These are phyloP conservation scores for Huso huso DNA, from an alignment of 2,797 vertebrate species.

Conservation along the genomic window DNA sequence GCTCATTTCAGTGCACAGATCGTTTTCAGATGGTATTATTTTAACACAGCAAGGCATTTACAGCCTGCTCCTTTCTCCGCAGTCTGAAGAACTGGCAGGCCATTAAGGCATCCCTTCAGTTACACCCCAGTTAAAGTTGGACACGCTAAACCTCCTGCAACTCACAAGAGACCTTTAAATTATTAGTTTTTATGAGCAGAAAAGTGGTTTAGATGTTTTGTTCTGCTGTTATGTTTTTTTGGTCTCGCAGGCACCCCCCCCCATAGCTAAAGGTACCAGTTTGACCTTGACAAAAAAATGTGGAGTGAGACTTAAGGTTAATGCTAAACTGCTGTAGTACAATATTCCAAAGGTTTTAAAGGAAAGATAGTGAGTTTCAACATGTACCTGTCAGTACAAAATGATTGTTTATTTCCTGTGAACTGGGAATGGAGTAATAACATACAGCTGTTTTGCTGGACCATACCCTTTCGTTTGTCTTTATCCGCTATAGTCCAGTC, in stretches of 20 bases:
- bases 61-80: constrained; percentile 34
- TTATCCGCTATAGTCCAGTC: constrained; percentile 21
- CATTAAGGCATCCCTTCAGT: constrained; percentile 49
- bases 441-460: constrained; percentile 78
- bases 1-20: neutral
- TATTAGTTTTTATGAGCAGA: constrained; percentile 43
- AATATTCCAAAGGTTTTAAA: constrained; percentile 66
- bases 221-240: constrained; percentile 36
- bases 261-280: constrained; percentile 30
- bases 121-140: constrained; percentile 48
- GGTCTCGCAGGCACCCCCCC: constrained; percentile 25
- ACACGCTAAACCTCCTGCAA: constrained; percentile 45
- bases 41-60: constrained; percentile 26
- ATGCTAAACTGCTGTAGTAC: constrained; percentile 67
- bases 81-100: constrained; percentile 39
- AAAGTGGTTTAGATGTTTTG: constrained; percentile 41
- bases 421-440: constrained; percentile 69
- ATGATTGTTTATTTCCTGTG: constrained; percentile 96
- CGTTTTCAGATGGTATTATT: constrained; percentile 15
- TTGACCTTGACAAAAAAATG: constrained; percentile 40
- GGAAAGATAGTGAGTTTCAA: constrained; percentile 73
- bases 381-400: constrained; percentile 94
- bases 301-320: constrained; percentile 55
- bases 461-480: constrained; percentile 55
- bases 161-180: constrained; percentile 47